phyloP scores from a whole-genome alignment of 2,797 vertebrate genomes.

The Lepus oiostolus region DNA sequence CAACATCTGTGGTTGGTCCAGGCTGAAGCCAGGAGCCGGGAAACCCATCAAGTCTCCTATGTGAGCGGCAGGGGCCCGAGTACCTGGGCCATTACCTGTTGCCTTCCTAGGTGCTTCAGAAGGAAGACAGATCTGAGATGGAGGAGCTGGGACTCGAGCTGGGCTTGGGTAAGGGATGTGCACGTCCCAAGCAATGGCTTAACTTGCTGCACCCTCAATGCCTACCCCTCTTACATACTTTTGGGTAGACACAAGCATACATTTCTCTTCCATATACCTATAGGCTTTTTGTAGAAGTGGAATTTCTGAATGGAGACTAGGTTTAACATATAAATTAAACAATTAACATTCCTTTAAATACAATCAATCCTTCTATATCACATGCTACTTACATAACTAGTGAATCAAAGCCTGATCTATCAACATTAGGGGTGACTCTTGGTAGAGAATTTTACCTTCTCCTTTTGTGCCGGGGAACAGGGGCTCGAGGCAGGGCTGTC shows the following conservation, averaged over 20 bases:
- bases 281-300: conserved; percentile 20
- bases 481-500: conserved; percentile 90
- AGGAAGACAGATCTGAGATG: too few species aligned
- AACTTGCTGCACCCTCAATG: too few species aligned
- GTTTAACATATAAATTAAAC: conserved; percentile 45
- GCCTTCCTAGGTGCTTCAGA: too few species aligned
- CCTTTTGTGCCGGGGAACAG: conserved; percentile 76
- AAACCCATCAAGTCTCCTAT: too few species aligned
- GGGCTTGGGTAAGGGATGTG: too few species aligned
- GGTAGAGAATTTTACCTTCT: conserved; percentile 86
- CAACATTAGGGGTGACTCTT: conserved; percentile 83
- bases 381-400: conserved; percentile 35
- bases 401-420: conserved; percentile 49
- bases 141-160: too few species aligned
- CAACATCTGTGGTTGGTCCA: too few species aligned
- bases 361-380: conserved; percentile 15
- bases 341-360: conserved; percentile 62
- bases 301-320: not conserved
- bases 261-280: not conserved
- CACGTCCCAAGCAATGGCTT: too few species aligned
- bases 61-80: too few species aligned
- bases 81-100: too few species aligned
- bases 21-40: too few species aligned
- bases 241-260: not conserved
- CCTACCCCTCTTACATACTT: not conserved